Conservation (phyloP, 2,888 invertebrate species). For the Eudemis profundana region DNA sequence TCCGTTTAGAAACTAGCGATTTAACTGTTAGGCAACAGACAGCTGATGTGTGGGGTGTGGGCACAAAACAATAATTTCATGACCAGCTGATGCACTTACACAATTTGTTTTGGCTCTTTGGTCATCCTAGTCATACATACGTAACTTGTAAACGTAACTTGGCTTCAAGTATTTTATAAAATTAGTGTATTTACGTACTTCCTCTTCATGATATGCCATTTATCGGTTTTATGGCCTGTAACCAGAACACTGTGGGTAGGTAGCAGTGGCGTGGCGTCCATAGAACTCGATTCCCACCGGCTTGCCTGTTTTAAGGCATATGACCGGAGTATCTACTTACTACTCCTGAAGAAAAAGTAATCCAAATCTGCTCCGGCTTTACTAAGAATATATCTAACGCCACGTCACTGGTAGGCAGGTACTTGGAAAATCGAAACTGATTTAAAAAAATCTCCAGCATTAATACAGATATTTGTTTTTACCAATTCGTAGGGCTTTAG, state of each 20-base stretch:
- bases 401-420: no score
- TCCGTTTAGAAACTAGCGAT: constrained; percentile 76
- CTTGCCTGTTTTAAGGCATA: no score
- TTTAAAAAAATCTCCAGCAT: no score
- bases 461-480: neutral
- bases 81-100: constrained; percentile 24
- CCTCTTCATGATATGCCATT: neutral
- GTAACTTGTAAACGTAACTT: constrained; percentile 18
- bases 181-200: constrained; percentile 3
- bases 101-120: constrained; percentile 22
- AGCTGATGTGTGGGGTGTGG: constrained; percentile 55
- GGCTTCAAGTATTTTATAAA: constrained; percentile 28
- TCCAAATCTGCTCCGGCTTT: no score
- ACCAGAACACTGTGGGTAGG: neutral
- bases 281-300: no score
- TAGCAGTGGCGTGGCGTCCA: no score
- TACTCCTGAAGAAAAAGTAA: no score
- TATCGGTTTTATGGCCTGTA: constrained; percentile 2
- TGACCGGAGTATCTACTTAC: no score
- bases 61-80: constrained; percentile 43
- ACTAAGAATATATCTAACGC: no score
- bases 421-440: no score
- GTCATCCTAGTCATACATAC: constrained; percentile 18
- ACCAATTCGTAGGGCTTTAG: neutral
- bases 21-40: constrained; percentile 66